Evolutionary conservation across 2,888 invertebrate species (phyloP).

Genomic region (Ecliptopera silaceata): DNA sequence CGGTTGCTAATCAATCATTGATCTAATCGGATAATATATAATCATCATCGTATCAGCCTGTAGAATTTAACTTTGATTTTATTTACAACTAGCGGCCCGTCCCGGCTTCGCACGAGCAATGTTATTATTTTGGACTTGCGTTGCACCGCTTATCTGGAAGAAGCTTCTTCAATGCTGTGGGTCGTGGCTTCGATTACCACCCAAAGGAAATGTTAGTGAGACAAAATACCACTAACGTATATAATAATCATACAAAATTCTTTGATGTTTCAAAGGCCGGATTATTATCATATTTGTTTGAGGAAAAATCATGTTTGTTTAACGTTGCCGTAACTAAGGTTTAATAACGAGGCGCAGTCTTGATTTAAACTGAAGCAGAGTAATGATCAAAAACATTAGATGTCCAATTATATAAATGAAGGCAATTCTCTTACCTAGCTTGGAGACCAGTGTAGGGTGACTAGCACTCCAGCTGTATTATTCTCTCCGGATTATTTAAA

Average conservation of each 20-base stretch:
- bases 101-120: too few species aligned
- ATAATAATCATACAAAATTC: too few species aligned
- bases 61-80: too few species aligned
- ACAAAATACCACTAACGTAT: too few species aligned
- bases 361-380: slow-evolving; percentile 38
- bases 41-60: too few species aligned
- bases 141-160: too few species aligned
- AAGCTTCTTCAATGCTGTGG: too few species aligned
- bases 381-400: slow-evolving; percentile 55
- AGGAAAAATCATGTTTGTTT: slow-evolving; percentile 17
- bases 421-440: slow-evolving; percentile 53
- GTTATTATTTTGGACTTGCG: too few species aligned
- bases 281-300: neutral
- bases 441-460: slow-evolving; percentile 31
- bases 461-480: slow-evolving; percentile 18
- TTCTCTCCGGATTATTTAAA: too few species aligned
- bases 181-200: too few species aligned
- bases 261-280: neutral
- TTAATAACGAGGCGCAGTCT: slow-evolving; percentile 35
- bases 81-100: too few species aligned
- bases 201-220: too few species aligned
- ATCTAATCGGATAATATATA: neutral
- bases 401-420: slow-evolving; percentile 57
- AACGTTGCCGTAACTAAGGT: neutral
- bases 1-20: slow-evolving; percentile 32